Evolutionary conservation across 2,113 vertebrate species (phyloP).

Genomic region (Eulemur macaco): DNA sequence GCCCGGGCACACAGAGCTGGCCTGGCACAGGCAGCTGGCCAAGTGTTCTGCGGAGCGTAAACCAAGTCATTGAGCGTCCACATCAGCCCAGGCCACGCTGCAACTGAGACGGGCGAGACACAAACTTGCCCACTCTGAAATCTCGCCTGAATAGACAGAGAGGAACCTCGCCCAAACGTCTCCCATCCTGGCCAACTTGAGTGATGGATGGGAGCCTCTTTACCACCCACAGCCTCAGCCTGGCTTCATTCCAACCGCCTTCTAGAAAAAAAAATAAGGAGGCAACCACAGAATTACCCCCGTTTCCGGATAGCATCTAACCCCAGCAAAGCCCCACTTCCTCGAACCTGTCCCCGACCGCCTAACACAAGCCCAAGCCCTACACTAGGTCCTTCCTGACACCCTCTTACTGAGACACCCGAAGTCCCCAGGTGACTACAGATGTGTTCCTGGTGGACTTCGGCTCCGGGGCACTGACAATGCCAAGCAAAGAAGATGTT

Average conservation of each 20-base stretch:
- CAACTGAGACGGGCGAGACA: rapidly evolving
- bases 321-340: background rate
- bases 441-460: rapidly evolving
- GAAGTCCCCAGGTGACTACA: rapidly evolving
- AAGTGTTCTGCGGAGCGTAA: rapidly evolving
- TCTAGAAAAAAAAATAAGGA: background rate
- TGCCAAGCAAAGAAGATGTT: background rate
- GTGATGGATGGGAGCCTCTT: rapidly evolving
- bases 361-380: background rate
- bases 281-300: background rate
- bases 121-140: rapidly evolving
- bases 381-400: rapidly evolving
- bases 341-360: background rate
- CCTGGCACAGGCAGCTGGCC: no score
- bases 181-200: background rate
- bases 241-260: background rate
- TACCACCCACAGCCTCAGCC: background rate
- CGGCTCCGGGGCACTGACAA: background rate
- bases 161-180: rapidly evolving
- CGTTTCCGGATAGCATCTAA: background rate
- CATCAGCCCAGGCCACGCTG: background rate
- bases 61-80: rapidly evolving
- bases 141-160: no score
- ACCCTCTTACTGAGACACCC: rapidly evolving
- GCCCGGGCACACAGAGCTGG: background rate